Conservation (phyloP, 2,113 vertebrate species). For the Orcinus orca region DNA sequence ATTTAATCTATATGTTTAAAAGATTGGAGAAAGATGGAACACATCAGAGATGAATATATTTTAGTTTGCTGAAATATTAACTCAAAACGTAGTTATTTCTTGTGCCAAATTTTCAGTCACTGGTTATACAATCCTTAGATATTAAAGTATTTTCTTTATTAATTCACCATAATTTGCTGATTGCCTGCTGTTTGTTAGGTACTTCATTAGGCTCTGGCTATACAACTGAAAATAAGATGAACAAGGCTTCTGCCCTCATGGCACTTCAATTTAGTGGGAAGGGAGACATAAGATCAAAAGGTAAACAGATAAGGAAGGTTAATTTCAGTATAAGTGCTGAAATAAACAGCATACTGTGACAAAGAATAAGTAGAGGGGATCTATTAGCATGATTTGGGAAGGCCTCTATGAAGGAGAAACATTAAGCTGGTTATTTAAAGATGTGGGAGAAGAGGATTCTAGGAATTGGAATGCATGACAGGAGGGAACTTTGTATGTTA, state of each 20-base stretch:
- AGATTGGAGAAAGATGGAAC: background rate
- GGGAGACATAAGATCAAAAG: background rate
- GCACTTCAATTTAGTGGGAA: background rate
- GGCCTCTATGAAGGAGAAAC: background rate
- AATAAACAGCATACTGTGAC: background rate
- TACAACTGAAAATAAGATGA: background rate
- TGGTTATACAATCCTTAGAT: background rate
- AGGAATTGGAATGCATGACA: background rate
- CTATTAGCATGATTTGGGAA: background rate
- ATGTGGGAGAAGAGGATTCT: background rate
- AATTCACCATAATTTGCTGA: background rate
- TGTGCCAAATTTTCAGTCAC: background rate
- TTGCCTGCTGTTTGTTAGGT: background rate
- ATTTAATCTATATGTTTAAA: conserved; percentile 25
- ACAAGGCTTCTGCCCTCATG: background rate
- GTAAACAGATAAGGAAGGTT: conserved; percentile 12
- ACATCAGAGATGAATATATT: background rate
- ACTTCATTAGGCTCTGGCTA: background rate
- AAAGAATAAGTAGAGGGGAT: background rate
- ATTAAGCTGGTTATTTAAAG: background rate
- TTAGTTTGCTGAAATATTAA: background rate
- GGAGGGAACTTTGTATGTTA: background rate
- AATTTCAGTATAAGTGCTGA: conserved; percentile 10
- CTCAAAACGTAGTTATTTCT: conserved; percentile 18
- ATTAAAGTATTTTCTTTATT: background rate